A percentile compares a stretch with the other conserved stretches of the same genome.
Evolutionary conservation across 2,797 vertebrate species (phyloP).

Genomic region (Parauchenoglanis punctatus): DNA sequence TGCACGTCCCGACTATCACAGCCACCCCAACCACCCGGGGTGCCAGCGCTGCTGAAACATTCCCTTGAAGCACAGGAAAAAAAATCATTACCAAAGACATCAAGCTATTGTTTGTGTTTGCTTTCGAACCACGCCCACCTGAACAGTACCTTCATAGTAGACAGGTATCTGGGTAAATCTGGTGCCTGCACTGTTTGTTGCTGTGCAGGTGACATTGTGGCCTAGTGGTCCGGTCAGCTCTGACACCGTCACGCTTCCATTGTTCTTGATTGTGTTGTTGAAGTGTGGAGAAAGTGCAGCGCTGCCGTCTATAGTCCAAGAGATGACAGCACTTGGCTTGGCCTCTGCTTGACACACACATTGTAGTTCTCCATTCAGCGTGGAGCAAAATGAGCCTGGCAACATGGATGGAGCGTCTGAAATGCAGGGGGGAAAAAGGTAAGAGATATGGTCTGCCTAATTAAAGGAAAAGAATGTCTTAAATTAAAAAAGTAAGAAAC

Average conservation of each 20-base stretch:
- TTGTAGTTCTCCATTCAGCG: conserved; percentile 15
- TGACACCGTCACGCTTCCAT: conserved; percentile 17
- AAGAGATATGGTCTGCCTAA: not conserved
- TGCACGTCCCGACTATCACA: not conserved
- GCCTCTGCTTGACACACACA: conserved; percentile 59
- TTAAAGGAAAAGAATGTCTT: not conserved
- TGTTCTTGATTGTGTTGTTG: not conserved
- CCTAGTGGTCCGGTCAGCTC: conserved; percentile 22
- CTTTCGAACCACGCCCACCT: not conserved
- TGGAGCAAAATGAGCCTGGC: conserved; percentile 53
- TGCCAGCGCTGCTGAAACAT: not conserved
- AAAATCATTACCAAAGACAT: not conserved
- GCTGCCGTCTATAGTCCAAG: conserved; percentile 56
- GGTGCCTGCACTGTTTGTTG: conserved; percentile 26
- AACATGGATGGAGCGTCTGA: conserved; percentile 57
- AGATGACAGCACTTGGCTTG: conserved; percentile 48
- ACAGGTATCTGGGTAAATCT: not conserved
- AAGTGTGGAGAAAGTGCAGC: not conserved
- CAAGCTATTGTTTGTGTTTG: not conserved
- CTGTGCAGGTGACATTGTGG: conserved; percentile 21
- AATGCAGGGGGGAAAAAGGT: not conserved
- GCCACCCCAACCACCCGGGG: no score
- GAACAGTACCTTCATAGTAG: not conserved
- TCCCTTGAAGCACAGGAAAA: not conserved
- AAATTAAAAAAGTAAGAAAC: not conserved